Evolutionary conservation across 2,797 vertebrate species (phyloP), one percentile per base, ranked within the genome.

Genomic region (Hoplostethus atlanticus): DNA sequence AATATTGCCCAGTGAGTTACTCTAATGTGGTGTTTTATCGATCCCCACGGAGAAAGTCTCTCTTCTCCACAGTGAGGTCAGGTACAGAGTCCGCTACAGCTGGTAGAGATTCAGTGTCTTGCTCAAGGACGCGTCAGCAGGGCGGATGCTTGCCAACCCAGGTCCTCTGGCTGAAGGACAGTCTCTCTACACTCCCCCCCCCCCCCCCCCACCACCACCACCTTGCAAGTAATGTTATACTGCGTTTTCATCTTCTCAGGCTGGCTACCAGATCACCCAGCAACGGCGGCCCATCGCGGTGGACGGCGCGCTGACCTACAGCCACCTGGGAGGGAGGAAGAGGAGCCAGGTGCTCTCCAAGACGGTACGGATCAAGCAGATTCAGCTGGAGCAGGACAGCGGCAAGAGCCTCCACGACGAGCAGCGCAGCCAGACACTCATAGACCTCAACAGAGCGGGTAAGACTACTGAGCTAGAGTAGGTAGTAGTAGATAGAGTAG

Each of bases 381-480:
- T 99, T 81, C 98, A 99, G 89, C 87, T 99, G 92, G 98, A 99
- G 87, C 98, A 99, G 90, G 98, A 99, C 94, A 99, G 98, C 13
- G 98, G 98, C 81, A 99, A 99, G 88, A 99, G 97, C 88, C 96
- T 99, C 50, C 98, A 98, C 0, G 97, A 99, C 40, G 96, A 96
- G 66, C 62, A 86, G 76, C 94, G 86, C 64, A 91, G 91, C 59
- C 97, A 97, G 90, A 98, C 97, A 0, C 96, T 99, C 1, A 89
- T 99, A 69, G 98, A 99, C 87, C 93, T 99, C 84, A 99, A 99
- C 89, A 94, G 98, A 88, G 98, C 93, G 84, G 92, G 92, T 93
- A 69, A 63, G 17, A 0, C 6, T 1, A 11, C 6, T 31, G 16
- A 31, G 50, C 21, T 1, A 1, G 21, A 21, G 21, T 21, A 21